Evolutionary conservation across 2,113 vertebrate genomes (phyloP).

Genomic region (Tinamus guttatus): DNA sequence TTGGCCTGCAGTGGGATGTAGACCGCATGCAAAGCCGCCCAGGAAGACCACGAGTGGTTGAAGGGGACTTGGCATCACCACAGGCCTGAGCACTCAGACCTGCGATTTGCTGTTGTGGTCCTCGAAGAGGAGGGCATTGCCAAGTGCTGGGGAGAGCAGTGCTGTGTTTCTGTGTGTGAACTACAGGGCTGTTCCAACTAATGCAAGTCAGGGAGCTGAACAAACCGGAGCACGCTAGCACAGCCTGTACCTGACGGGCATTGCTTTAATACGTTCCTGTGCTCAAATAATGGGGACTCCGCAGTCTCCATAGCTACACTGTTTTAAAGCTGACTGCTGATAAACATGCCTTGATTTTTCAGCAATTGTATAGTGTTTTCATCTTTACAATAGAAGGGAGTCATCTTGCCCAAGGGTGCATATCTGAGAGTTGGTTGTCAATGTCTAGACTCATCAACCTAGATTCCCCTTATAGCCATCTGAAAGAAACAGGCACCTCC

Average conservation of each 20-base stretch:
- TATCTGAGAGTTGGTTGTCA: constrained; percentile 57
- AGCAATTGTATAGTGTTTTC: constrained; percentile 36
- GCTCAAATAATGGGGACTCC: neutral
- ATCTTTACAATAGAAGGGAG: constrained; percentile 42
- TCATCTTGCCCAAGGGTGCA: constrained; percentile 43
- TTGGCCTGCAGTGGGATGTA: neutral
- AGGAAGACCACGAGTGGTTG: neutral
- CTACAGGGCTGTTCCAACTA: neutral
- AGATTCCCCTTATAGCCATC: constrained; percentile 69
- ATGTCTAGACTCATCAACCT: constrained; percentile 73
- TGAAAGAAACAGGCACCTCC: constrained; percentile 67
- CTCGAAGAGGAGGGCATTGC: neutral
- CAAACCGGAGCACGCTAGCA: neutral
- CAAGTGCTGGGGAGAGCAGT: neutral
- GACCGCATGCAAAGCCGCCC: neutral
- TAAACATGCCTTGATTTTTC: constrained; percentile 2
- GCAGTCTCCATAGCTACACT: neutral
- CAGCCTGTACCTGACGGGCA: neutral
- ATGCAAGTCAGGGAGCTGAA: neutral
- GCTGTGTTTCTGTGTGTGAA: neutral
- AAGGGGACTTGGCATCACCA: neutral
- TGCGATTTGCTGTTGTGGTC: rapidly evolving
- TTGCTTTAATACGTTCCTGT: neutral
- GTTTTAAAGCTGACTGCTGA: constrained; percentile 8
- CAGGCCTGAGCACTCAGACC: rapidly evolving